Evolutionary conservation across 2,797 vertebrate species (phyloP).

Genomic region (Molossus molossus): DNA sequence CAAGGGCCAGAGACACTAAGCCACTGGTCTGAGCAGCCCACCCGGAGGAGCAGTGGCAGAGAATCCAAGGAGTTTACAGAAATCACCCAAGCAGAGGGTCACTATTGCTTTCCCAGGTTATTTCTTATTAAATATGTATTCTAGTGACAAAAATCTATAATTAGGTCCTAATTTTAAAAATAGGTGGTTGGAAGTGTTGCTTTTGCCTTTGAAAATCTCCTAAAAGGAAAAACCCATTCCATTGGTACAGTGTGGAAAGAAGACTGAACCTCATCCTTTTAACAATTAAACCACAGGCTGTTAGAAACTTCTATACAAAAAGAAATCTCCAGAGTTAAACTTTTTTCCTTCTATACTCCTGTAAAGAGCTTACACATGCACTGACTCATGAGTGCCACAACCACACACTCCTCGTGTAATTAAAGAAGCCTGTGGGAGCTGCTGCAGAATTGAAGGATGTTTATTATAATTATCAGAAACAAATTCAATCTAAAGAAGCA

Average conservation of each 20-base stretch:
- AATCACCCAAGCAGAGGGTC: background rate
- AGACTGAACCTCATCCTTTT: background rate
- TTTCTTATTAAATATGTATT: background rate
- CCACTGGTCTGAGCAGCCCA: background rate
- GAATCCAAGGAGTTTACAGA: background rate
- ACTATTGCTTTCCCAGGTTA: background rate
- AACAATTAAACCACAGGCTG: background rate
- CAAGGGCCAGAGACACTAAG: background rate
- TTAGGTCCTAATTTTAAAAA: background rate
- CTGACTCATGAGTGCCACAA: background rate
- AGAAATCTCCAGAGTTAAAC: background rate
- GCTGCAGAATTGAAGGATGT: background rate
- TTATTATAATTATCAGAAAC: slow-evolving; percentile 11
- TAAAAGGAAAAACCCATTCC: background rate
- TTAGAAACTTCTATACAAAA: background rate
- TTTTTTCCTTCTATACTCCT: background rate
- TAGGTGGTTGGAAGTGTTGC: background rate
- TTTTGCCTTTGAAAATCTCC: background rate
- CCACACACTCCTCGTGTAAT: background rate
- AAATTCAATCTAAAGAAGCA: slow-evolving; percentile 40
- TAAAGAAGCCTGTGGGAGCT: background rate
- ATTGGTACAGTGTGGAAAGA: background rate
- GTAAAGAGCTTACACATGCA: background rate
- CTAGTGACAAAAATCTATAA: background rate
- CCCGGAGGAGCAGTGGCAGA: background rate